Conservation (phyloP, 2,888 invertebrate species). For the Dimorphilus gyrociliatus region DNA sequence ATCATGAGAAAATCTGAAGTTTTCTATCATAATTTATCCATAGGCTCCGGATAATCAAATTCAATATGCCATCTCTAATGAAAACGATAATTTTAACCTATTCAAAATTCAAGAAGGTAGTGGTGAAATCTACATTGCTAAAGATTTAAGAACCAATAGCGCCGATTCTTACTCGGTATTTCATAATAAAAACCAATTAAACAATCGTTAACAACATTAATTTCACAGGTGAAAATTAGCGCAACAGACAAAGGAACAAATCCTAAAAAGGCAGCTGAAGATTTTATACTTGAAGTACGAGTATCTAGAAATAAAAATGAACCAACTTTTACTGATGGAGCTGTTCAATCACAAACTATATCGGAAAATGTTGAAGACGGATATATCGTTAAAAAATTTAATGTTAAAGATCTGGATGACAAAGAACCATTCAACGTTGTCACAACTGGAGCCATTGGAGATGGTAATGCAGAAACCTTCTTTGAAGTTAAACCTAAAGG, state of each 20-base stretch:
- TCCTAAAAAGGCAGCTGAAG: conserved; percentile 57
- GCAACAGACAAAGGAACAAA: conserved; percentile 75
- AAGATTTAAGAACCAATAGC: no score
- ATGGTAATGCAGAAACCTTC: conserved; percentile 10
- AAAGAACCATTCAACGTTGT: conserved; percentile 11
- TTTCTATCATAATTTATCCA: no score
- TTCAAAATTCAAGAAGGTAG: no score
- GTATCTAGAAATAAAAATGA: conserved; percentile 16
- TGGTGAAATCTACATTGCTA: no score
- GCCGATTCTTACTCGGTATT: no score
- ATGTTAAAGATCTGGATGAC: conserved; percentile 5
- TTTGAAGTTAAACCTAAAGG: conserved; percentile 11
- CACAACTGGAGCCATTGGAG: conserved; percentile 9
- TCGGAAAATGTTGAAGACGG: conserved; percentile 15
- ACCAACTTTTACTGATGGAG: conserved; percentile 11
- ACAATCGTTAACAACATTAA: neutral
- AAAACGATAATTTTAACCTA: no score
- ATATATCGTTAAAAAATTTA: conserved; percentile 12
- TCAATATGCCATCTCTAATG: no score
- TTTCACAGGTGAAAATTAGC: conserved; percentile 49
- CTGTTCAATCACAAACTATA: conserved; percentile 14
- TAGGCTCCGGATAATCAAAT: conserved; percentile 10
- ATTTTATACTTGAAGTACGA: conserved; percentile 28
- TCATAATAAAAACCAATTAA: neutral
- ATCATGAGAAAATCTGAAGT: no score